Base-by-base conservation (phyloP, 2,113 vertebrate species). In the Tricholaema leucomelas region DNA sequence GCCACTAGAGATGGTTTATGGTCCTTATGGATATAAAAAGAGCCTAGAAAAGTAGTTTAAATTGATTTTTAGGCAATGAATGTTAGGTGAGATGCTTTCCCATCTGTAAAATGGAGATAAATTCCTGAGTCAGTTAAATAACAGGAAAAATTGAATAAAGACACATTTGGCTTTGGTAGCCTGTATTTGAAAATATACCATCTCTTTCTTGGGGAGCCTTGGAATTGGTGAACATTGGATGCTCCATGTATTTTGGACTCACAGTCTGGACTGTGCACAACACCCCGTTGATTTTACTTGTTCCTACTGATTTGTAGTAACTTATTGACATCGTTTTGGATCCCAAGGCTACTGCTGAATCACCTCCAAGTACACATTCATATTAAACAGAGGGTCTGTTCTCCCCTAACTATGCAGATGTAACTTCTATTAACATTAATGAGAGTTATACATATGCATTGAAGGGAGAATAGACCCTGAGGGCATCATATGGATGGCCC, bases 371-470 rank as follows among this genome's bases (percentile, higher is more conserved):
- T 70, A 72, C 58, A 16, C 61, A 69, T 81, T 65, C 65, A 48
- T 59, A 81, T 87, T 88, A 92, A 96, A 91, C 33, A 35, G 83
- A 81, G 44, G 85, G 76, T 83, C 88, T 76, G 44, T 74, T 77
- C 85, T 91, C 24, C 85, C 81, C 48, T 89, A 85, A 70, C 89
- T 88, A 65, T 63, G 67, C 81, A 70, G 60, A 75, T 79, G 82
- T 79, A 91, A 73, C 73, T 92, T 65, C 77, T 60, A 81, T 97
- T 94, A 95, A 80, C 93, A 81, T 91, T 93, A 93, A 93, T 79
- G 65, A 87, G 88, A 93, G 67, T 84, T 73, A 93, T 91, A 42
- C 86, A 92, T 89, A 78, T 88, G 92, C 87, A 95, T 82, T 72
- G 93, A 76, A 69, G 71, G 66, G 52, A 94, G 36, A 94, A 93